Conservation (phyloP, 2,797 vertebrate species). For the Agapornis canus region DNA sequence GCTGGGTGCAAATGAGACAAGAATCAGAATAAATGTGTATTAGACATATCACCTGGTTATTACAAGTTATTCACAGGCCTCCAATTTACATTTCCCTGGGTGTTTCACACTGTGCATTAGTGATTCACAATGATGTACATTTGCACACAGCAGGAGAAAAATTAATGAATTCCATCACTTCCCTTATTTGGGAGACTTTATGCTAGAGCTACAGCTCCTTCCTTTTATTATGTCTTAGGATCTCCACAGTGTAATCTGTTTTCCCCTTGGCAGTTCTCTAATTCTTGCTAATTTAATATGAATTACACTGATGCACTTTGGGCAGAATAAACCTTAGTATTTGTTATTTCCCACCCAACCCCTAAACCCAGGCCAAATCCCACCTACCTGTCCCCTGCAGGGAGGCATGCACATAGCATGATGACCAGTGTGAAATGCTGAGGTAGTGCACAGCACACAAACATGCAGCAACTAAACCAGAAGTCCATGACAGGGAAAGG, state of each 20-base stretch:
- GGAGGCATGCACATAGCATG: background rate
- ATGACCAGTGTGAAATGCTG: background rate
- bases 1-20: background rate
- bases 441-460: background rate
- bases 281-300: conserved; percentile 31
- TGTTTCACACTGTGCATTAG: background rate
- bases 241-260: background rate
- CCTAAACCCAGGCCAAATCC: background rate
- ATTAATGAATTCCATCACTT: conserved; percentile 36
- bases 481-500: background rate
- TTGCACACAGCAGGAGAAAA: conserved; percentile 33
- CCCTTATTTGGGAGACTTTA: background rate
- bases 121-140: background rate
- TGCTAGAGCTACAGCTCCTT: background rate
- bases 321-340: background rate
- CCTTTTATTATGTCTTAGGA: conserved; percentile 35
- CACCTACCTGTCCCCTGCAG: background rate
- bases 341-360: background rate
- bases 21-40: background rate
- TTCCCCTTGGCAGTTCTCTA: background rate
- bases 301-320: conserved; percentile 2
- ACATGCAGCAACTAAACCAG: background rate
- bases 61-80: background rate
- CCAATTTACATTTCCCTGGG: background rate
- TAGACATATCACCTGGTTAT: background rate